A percentile compares a stretch with the other conserved stretches of the same genome.
These are phyloP conservation scores for Chlorops oryzae DNA, from an alignment of 1,140 invertebrate species.

Conservation along the genomic window DNA sequence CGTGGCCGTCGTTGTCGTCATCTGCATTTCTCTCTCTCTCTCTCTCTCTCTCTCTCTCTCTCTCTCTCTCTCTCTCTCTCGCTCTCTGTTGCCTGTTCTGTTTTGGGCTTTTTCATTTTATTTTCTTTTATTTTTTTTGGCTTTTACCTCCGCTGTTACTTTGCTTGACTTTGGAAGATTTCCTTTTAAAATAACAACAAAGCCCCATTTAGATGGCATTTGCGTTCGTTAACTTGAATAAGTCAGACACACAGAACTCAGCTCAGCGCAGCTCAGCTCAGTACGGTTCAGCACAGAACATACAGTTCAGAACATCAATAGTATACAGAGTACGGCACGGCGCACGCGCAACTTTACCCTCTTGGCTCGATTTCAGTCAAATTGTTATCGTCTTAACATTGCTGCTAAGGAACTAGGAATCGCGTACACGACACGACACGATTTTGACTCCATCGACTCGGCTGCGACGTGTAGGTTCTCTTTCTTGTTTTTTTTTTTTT, in stretches of 20 bases:
- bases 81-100: not conserved
- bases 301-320: not conserved
- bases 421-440: too few relatives aligned
- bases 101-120: too few relatives aligned
- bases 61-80: not conserved
- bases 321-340: slow-evolving; percentile 3
- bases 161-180: slow-evolving; percentile 19
- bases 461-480: too few relatives aligned
- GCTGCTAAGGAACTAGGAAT: slow-evolving; percentile 23
- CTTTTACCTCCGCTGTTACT: slow-evolving; percentile 1
- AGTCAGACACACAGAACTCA: slow-evolving; percentile 26
- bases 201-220: slow-evolving; percentile 31
- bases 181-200: slow-evolving; percentile 42
- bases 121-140: too few relatives aligned
- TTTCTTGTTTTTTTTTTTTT: too few relatives aligned
- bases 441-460: too few relatives aligned
- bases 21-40: slow-evolving; percentile 2
- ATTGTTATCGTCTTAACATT: slow-evolving; percentile 4
- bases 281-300: not conserved
- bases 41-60: not conserved
- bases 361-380: slow-evolving; percentile 22
- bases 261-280: not conserved
- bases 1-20: slow-evolving; percentile 6
- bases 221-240: slow-evolving; percentile 37
- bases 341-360: not conserved